Conservation (phyloP, 2,113 vertebrate genomes). For the Macquaria australasica region DNA sequence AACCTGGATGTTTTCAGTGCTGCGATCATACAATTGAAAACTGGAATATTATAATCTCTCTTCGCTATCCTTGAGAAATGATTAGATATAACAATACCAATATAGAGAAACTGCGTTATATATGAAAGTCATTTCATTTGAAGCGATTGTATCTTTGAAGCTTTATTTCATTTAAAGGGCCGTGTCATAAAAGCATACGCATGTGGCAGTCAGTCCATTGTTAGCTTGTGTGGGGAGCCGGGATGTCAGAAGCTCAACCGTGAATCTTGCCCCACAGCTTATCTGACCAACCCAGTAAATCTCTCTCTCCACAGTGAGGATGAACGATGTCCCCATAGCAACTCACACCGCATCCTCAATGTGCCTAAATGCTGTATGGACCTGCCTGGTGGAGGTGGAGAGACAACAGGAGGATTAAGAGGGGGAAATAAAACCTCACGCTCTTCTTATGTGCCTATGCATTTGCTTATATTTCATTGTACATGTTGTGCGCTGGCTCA, state of each 20-base stretch:
- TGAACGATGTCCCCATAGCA: slow-evolving; percentile 47
- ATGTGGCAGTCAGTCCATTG: slow-evolving; percentile 18
- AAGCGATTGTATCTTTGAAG: not conserved
- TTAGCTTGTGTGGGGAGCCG: slow-evolving; percentile 36
- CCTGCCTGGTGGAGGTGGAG: slow-evolving; percentile 41
- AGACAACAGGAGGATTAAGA: slow-evolving; percentile 46
- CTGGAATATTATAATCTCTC: slow-evolving; percentile 12
- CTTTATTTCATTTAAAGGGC: slow-evolving; percentile 29
- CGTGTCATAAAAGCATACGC: slow-evolving; percentile 3
- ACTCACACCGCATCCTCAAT: slow-evolving; percentile 30
- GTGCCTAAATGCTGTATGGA: not conserved
- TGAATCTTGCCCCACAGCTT: slow-evolving; percentile 65
- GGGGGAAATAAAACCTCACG: not conserved
- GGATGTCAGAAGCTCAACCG: slow-evolving; percentile 41
- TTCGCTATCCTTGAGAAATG: not conserved
- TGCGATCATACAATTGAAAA: slow-evolving; percentile 27
- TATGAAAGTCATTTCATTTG: slow-evolving; percentile 21
- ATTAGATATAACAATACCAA: slow-evolving; percentile 7
- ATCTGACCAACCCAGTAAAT: slow-evolving; percentile 70
- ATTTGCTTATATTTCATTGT: not conserved
- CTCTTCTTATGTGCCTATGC: not conserved
- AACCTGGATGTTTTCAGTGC: slow-evolving; percentile 19
- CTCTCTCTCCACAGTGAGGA: slow-evolving; percentile 49
- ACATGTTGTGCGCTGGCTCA: not conserved
- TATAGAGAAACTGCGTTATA: slow-evolving; percentile 5